Conservation (phyloP, 2,888 invertebrate genomes). For the Ectobius pallidus region DNA sequence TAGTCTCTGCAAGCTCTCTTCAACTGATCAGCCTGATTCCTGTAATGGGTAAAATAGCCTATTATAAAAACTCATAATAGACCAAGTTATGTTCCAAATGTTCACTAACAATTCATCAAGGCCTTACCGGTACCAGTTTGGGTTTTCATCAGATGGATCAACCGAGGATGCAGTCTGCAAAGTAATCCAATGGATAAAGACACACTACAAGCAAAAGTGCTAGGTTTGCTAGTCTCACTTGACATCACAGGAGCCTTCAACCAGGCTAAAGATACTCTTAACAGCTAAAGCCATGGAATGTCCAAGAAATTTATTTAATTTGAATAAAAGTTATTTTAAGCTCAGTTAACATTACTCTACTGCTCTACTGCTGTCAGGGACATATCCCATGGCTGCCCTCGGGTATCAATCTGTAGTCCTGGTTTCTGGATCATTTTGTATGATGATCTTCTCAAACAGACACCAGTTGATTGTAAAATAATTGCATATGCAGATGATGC, state of each 20-base stretch:
- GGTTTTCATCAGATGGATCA: neutral
- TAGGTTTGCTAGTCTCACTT: neutral
- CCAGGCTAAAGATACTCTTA: neutral
- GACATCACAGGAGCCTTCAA: neutral
- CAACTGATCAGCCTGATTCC: neutral
- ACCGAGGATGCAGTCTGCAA: neutral
- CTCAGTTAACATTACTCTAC: neutral
- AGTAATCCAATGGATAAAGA: neutral
- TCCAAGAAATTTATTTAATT: neutral
- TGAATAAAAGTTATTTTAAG: neutral
- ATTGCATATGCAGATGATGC: slow-evolving; percentile 4
- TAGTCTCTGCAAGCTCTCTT: neutral
- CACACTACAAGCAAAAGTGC: neutral
- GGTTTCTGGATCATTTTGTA: slow-evolving; percentile 1
- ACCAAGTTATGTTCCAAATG: neutral
- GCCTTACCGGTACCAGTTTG: neutral
- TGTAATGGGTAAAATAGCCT: neutral
- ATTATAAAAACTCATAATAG: neutral
- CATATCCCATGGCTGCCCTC: neutral
- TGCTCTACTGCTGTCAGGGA: neutral
- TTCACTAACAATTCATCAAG: neutral
- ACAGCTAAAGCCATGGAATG: neutral
- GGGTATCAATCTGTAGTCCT: neutral
- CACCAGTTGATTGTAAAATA: neutral
- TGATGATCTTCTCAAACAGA: neutral